These are phyloP conservation scores for Vespertilio murinus DNA, from an alignment of 2,797 vertebrate species.

Conservation along the genomic window DNA sequence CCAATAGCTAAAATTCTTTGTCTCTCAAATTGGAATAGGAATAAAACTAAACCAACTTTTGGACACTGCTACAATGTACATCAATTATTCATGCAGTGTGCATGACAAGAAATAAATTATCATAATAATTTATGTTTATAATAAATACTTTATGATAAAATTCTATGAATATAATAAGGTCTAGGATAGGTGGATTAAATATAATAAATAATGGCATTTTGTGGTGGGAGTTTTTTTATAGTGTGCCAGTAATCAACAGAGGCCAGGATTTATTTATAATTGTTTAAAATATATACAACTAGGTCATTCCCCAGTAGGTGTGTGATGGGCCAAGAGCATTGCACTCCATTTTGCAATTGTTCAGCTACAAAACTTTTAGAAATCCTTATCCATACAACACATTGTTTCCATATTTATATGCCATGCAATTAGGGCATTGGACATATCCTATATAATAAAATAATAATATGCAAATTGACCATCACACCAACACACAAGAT, in stretches of 20 bases:
- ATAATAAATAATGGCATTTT: background rate
- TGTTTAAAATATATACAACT: background rate
- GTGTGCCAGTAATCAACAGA: no score
- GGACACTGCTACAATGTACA: background rate
- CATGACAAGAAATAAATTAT: background rate
- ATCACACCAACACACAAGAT: no score
- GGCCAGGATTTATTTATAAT: background rate
- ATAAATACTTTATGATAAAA: background rate
- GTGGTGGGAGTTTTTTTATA: background rate
- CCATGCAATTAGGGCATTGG: background rate
- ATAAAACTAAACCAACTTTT: background rate
- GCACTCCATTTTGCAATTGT: background rate
- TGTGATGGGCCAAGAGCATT: background rate
- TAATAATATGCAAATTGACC: no score
- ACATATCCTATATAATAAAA: background rate
- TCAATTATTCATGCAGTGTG: accelerated
- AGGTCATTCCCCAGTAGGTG: background rate
- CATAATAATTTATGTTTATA: background rate
- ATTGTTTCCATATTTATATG: background rate
- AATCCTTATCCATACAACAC: background rate
- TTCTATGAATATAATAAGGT: background rate
- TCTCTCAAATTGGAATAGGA: background rate
- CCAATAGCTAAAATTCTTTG: background rate
- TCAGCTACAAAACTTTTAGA: background rate
- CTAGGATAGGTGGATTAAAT: background rate